These are phyloP conservation scores for Chaenodraco wilsoni DNA, from an alignment of 2,797 vertebrate genomes.

Conservation along the genomic window DNA sequence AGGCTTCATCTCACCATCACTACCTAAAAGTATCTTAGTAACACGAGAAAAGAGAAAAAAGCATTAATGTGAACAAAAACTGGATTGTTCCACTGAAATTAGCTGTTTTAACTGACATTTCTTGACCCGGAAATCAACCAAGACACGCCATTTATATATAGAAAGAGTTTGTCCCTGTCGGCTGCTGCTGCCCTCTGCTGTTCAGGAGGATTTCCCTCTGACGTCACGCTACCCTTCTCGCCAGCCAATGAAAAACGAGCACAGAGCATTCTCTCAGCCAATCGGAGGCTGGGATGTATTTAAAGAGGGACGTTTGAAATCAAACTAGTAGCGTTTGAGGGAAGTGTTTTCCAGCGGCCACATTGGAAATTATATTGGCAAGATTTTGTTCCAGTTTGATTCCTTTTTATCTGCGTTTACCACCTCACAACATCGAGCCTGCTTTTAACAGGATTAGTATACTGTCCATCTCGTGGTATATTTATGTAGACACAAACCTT, in stretches of 20 bases:
- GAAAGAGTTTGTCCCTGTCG: no score
- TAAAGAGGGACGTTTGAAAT: constrained; percentile 85
- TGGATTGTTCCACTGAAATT: no score
- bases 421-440: no score
- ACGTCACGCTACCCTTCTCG: background rate
- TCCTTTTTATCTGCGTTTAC: rapidly evolving
- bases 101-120: no score
- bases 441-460: background rate
- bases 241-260: constrained; percentile 68
- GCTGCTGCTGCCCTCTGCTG: constrained; percentile 37
- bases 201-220: constrained; percentile 12
- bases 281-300: constrained; percentile 51
- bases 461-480: rapidly evolving
- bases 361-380: rapidly evolving
- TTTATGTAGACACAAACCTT: constrained; percentile 11
- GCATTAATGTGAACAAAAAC: no score
- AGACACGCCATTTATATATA: no score
- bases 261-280: constrained; percentile 58
- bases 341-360: background rate
- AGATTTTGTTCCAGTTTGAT: rapidly evolving
- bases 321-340: constrained; percentile 28
- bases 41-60: no score
- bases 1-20: no score
- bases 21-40: no score
- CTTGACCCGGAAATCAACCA: no score